Conservation (phyloP, 2,888 invertebrate genomes). For the Pachymerium ferrugineum region DNA sequence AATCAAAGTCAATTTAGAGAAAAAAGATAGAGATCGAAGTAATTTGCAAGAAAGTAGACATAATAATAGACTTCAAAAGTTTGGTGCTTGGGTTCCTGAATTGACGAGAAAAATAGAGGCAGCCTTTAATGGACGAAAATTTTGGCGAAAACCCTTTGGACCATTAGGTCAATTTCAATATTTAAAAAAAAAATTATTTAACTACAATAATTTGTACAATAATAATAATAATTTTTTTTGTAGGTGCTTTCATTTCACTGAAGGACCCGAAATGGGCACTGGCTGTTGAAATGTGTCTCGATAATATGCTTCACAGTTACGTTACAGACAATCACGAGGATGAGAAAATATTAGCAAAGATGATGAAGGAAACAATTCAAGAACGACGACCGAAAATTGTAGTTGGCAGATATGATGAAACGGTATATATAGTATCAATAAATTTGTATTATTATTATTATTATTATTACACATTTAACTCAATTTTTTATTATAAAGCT, state of each 20-base stretch:
- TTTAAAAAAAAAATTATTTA: not conserved
- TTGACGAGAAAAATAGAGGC: constrained; percentile 55
- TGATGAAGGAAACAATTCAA: not conserved
- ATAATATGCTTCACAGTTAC: not conserved
- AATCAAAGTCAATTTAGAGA: constrained; percentile 38
- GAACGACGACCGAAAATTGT: not conserved
- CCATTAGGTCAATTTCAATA: constrained; percentile 62
- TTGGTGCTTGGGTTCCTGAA: constrained; percentile 63
- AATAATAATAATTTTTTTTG: constrained; percentile 38
- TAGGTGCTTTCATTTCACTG: not conserved
- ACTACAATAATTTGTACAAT: not conserved
- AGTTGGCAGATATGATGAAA: not conserved
- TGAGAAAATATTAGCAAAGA: not conserved
- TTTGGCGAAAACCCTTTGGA: constrained; percentile 67
- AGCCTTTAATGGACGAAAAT: constrained; percentile 49
- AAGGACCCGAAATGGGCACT: not conserved
- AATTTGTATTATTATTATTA: no score
- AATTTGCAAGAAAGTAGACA: constrained; percentile 44
- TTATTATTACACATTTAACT: not conserved
- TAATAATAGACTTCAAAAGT: constrained; percentile 52
- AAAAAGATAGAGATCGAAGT: constrained; percentile 40
- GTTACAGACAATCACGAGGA: not conserved
- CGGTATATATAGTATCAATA: not conserved
- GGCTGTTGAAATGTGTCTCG: not conserved
- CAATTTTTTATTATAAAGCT: not conserved